Evolutionary conservation across 2,888 invertebrate species (phyloP), one percentile per base, ranked within the genome.

Genomic region (Drosophila mayaguana): DNA sequence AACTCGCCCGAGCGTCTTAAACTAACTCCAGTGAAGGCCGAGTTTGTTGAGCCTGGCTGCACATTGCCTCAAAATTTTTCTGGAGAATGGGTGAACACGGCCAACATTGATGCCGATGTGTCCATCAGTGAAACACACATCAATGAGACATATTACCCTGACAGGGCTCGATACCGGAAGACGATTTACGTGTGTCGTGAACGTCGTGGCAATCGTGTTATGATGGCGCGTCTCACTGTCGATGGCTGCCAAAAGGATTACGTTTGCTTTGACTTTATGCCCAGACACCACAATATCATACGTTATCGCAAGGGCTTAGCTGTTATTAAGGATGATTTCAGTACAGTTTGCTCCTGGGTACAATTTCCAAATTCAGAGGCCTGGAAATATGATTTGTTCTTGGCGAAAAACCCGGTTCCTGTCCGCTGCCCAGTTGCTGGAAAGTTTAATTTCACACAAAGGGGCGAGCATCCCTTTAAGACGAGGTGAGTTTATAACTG

Each of bases 241-340:
- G 99, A 99, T 92, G 98, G 98, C 64, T 95, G 98, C 93, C 99
- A 99, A 93, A 98, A 98, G 90, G 99, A 99, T 95, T 99, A 97
- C 91, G 96, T 98, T 9, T 99, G 99, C 91, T 98, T 98, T 87
- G 98, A 99, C 91, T 98, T 99, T 92, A 96, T 98, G 57, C 97
- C 98, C 0, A 96, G 97, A 64, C 98, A 99, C 94, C 98, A 98
- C 92, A 99, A 98, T 92, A 94, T 99, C 67, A 98, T 99, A 81
- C 94, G 99, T 81, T 99, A 97, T 93, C 95, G 97, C 42, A 96
- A 96, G 93, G 97, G 98, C 8, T 91, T 97, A 56, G 98, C 98
- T 1, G 97, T 98, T 81, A 98, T 98, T 61, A 96, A 96, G 90
- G 97, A 97, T 83, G 96, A 97, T 90, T 98, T 98, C 90, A 96